Conservation (phyloP, 2,888 invertebrate genomes). For the Busseola fusca region DNA sequence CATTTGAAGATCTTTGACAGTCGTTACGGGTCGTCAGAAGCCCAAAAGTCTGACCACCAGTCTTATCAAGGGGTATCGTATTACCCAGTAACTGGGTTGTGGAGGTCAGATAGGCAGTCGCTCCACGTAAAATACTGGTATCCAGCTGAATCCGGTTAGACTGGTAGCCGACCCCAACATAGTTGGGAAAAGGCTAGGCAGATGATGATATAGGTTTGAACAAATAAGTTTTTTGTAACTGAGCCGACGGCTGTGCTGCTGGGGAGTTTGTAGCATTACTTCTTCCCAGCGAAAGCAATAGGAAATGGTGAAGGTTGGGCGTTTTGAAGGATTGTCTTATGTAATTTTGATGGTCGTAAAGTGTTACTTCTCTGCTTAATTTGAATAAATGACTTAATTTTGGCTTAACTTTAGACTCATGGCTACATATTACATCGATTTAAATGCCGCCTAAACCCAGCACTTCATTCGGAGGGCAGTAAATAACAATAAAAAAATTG, state of each 20-base stretch:
- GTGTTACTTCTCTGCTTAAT: not conserved
- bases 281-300: not conserved
- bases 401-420: not conserved
- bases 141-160: too few relatives aligned
- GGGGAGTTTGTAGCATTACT: not conserved
- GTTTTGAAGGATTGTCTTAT: not conserved
- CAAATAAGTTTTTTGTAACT: not conserved
- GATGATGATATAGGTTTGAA: not conserved
- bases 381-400: not conserved
- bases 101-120: too few relatives aligned
- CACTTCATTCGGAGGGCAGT: not conserved
- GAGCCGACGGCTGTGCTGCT: not conserved
- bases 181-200: too few relatives aligned
- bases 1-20: too few relatives aligned
- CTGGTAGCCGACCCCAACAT: too few relatives aligned
- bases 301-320: not conserved
- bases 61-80: too few relatives aligned
- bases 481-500: constrained; percentile 21
- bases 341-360: not conserved
- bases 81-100: too few relatives aligned
- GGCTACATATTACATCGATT: constrained; percentile 7
- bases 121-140: too few relatives aligned
- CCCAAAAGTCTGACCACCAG: too few relatives aligned
- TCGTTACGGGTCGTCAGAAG: too few relatives aligned
- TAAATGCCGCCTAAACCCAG: constrained; percentile 5